Evolutionary conservation across 1,140 invertebrate genomes (phyloP).

Genomic region (Drosophila melanica): DNA sequence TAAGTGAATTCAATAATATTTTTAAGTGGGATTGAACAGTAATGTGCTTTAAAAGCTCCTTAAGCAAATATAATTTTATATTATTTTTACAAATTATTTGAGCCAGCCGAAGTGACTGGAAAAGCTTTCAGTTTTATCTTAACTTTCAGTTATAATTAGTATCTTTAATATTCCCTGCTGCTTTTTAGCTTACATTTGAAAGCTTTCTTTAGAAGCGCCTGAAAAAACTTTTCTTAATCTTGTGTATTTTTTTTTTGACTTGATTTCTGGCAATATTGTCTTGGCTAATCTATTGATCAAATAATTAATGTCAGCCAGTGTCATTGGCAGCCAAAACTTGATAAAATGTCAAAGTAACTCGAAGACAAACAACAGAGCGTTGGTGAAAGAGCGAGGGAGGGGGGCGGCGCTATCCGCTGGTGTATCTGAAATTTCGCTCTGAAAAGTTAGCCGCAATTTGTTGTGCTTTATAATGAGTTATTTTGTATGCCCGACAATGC

Average conservation of each 20-base stretch:
- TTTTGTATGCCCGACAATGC: conserved; percentile 49
- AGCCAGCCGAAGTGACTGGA: too few species aligned
- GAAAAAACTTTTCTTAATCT: too few species aligned
- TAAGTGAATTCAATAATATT: too few species aligned
- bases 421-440: conserved; percentile 65
- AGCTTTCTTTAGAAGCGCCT: too few species aligned
- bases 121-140: too few species aligned
- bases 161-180: too few species aligned
- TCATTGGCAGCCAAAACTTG: conserved; percentile 55
- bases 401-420: neutral
- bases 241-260: too few species aligned
- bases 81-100: too few species aligned
- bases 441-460: conserved; percentile 77
- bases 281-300: neutral
- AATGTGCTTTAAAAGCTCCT: conserved; percentile 1
- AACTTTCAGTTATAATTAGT: too few species aligned
- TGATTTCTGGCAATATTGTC: neutral
- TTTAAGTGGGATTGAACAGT: neutral
- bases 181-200: too few species aligned
- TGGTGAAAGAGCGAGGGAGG: too few species aligned
- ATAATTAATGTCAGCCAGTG: conserved; percentile 15
- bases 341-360: conserved; percentile 64
- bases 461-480: conserved; percentile 76
- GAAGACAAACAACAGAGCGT: conserved; percentile 58
- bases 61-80: neutral